Percentiles rank a stretch among this genome's conserved stretches.
Evolutionary conservation across 1,140 invertebrate species (phyloP).

Genomic region (Schlechtendalia chinensis): DNA sequence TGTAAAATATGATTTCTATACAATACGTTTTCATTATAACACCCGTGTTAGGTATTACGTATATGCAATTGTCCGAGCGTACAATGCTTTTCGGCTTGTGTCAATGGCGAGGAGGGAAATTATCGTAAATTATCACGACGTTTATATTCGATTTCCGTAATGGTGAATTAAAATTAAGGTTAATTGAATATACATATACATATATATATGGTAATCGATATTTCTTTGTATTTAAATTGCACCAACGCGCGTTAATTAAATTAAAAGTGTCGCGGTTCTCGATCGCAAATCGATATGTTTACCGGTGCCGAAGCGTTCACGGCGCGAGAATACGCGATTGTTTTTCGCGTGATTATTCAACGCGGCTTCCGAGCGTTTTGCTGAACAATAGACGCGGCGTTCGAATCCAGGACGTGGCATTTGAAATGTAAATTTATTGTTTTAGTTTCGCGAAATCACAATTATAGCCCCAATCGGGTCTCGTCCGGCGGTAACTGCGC

Average conservation of each 20-base stretch:
- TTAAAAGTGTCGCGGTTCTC: background rate
- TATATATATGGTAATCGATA: background rate
- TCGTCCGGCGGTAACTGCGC: no score
- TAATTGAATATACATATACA: background rate
- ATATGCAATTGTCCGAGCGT: background rate
- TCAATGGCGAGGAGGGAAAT: no score
- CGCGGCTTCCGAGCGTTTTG: background rate
- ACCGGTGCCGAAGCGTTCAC: background rate
- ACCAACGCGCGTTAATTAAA: background rate
- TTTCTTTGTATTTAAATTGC: constrained; percentile 28
- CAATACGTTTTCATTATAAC: background rate
- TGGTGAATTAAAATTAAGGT: background rate
- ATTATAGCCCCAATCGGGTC: no score
- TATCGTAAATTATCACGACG: background rate
- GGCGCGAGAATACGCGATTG: background rate
- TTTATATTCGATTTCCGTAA: background rate
- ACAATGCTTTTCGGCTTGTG: background rate
- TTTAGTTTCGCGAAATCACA: background rate
- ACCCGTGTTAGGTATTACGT: background rate
- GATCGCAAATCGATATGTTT: constrained; percentile 5
- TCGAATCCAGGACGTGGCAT: background rate
- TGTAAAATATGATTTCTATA: constrained; percentile 26
- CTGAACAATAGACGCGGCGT: background rate
- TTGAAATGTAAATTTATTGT: background rate
- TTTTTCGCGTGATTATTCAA: background rate